Percentiles rank a stretch among this genome's conserved stretches.
phyloP scores from a whole-genome alignment of 2,888 invertebrate species.

The Idaea aversata region DNA sequence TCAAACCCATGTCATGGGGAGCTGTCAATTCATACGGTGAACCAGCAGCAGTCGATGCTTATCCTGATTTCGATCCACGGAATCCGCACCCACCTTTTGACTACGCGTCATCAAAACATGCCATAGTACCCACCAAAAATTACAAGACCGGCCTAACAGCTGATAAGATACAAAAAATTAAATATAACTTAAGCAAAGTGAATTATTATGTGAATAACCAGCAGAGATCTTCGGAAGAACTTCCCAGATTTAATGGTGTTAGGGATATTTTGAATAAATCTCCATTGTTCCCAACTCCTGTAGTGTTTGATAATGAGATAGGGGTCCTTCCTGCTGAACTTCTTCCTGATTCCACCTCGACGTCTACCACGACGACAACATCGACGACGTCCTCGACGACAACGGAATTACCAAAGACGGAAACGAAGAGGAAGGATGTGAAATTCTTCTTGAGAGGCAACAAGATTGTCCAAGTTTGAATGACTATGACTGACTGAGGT shows the following conservation, averaged over 20 bases:
- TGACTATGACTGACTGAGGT: slow-evolving; percentile 42
- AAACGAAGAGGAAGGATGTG: slow-evolving; percentile 64
- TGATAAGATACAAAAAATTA: slow-evolving; percentile 70
- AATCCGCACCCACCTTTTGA: slow-evolving; percentile 51
- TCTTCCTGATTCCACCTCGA: slow-evolving; percentile 44
- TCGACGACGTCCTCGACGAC: slow-evolving; percentile 45
- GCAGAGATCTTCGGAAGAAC: slow-evolving; percentile 62
- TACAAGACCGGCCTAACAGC: slow-evolving; percentile 50
- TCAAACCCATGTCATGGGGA: slow-evolving; percentile 65
- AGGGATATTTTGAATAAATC: slow-evolving; percentile 52
- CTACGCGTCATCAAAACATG: slow-evolving; percentile 55
- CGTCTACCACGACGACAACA: slow-evolving; percentile 41
- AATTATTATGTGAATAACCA: slow-evolving; percentile 52
- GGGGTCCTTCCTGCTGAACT: slow-evolving; percentile 68
- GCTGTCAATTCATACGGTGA: slow-evolving; percentile 71
- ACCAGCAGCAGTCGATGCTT: slow-evolving; percentile 60
- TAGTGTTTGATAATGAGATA: slow-evolving; percentile 66
- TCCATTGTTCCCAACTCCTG: slow-evolving; percentile 60
- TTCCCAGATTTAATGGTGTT: slow-evolving; percentile 50
- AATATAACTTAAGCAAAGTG: slow-evolving; percentile 60
- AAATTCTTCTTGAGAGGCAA: slow-evolving; percentile 73
- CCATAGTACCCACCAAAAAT: slow-evolving; percentile 34
- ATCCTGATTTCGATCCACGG: slow-evolving; percentile 56
- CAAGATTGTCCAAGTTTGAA: slow-evolving; percentile 70
- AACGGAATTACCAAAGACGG: slow-evolving; percentile 44